Base-by-base conservation (phyloP, 2,797 vertebrate species). In the Parambassis ranga region DNA sequence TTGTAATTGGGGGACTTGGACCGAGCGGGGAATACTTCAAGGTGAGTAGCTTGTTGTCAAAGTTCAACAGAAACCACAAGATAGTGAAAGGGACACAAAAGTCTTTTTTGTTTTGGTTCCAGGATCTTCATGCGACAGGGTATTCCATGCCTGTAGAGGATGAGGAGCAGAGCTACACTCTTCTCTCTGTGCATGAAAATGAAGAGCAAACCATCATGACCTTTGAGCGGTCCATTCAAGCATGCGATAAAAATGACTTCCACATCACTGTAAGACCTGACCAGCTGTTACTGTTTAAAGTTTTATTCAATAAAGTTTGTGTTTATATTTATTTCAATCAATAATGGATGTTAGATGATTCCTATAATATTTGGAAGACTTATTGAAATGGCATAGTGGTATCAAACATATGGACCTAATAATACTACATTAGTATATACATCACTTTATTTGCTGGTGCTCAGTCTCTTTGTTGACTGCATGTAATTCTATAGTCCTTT, bases 241-340 rank as follows among this genome's bases (percentile, higher is more conserved):
- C 89, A 0, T 92, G 93, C 13, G 93, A 95, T 58, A 16, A 74
- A 6, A 48, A 94, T 0, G 91, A 95, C 73, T 68, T 57, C 28
- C 65, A 86, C 3, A 94, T 95, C 49, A 88, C 85, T 22, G 93
- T 94, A 82, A 92, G 87, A 6, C 20, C n/a, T n/a, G n/a, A n/a
- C n/a, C n/a, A n/a, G n/a, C n/a, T n/a, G n/a, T n/a, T n/a, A n/a
- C n/a, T n/a, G n/a, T n/a, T n/a, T n/a, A n/a, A n/a, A n/a, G n/a
- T n/a, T n/a, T n/a, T n/a, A n/a, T n/a, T n/a, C n/a, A n/a, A n/a
- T n/a, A n/a, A n/a, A n/a, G n/a, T n/a, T n/a, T n/a, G n/a, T n/a
- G n/a, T n/a, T n/a, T n/a, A n/a, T n/a, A n/a, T n/a, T n/a, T n/a
- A n/a, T n/a, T n/a, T n/a, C n/a, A n/a, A n/a, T n/a, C n/a, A n/a